Conservation (phyloP, 2,888 invertebrate species). For the Tridacna crocea region DNA sequence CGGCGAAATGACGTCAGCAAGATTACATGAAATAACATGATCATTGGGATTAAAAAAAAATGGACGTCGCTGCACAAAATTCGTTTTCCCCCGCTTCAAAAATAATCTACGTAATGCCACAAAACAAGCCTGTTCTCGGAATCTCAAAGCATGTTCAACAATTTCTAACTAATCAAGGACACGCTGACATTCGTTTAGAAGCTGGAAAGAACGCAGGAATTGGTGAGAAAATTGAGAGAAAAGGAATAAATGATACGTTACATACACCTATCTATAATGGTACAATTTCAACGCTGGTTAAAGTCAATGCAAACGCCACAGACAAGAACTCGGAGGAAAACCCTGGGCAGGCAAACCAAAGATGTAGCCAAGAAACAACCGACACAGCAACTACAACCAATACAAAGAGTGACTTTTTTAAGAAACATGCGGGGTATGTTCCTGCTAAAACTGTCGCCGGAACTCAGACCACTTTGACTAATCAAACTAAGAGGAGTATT, state of each 20-base stretch:
- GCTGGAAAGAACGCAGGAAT: background rate
- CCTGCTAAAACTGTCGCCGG: background rate
- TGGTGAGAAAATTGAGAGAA: background rate
- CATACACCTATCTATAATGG: background rate
- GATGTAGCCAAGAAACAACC: background rate
- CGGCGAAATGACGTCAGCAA: slow-evolving; percentile 19
- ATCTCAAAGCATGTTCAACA: background rate
- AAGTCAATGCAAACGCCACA: too few relatives aligned
- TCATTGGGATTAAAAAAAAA: background rate
- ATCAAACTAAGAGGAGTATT: background rate
- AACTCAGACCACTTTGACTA: background rate
- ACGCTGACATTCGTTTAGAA: too few relatives aligned
- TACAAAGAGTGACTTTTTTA: background rate
- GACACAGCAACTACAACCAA: background rate
- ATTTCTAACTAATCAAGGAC: background rate
- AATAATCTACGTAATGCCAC: slow-evolving; percentile 7
- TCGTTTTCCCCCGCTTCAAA: background rate
- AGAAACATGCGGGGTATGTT: background rate
- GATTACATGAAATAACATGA: background rate
- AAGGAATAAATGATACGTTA: background rate
- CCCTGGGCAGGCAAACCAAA: background rate
- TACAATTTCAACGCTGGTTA: background rate
- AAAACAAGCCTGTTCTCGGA: background rate
- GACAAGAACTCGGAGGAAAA: background rate
- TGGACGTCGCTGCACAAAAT: slow-evolving; percentile 11